These are phyloP conservation scores for Manacus vitellinus DNA, from an alignment of 2,113 vertebrate genomes.

Conservation along the genomic window DNA sequence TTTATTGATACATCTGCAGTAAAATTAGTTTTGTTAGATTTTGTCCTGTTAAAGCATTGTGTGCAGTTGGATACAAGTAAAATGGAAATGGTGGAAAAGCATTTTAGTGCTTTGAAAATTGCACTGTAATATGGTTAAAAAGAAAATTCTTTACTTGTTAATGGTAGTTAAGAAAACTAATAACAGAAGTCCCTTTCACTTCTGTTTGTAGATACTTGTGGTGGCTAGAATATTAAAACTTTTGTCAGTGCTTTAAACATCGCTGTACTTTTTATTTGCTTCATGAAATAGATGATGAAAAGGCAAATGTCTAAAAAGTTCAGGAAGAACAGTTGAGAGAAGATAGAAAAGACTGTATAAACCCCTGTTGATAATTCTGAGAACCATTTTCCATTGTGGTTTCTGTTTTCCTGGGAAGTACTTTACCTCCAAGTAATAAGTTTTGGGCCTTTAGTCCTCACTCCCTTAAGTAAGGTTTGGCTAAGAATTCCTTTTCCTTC, in stretches of 20 bases:
- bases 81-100: background rate
- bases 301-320: background rate
- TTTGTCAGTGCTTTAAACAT: background rate
- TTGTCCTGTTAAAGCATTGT: background rate
- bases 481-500: background rate
- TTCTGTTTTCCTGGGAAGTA: background rate
- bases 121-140: background rate
- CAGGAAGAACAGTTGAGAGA: background rate
- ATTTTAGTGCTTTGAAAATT: background rate
- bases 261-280: background rate
- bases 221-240: background rate
- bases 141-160: background rate
- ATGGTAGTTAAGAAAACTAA: background rate
- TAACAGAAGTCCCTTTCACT: background rate
- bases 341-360: background rate
- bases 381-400: background rate
- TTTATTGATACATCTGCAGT: background rate
- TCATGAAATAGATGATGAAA: background rate
- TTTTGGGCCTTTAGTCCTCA: background rate
- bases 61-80: background rate
- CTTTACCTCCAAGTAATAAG: background rate
- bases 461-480: background rate
- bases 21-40: background rate
- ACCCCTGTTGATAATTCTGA: background rate
- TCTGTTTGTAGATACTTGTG: background rate